These are phyloP conservation scores for Marcusenius ussheri DNA, from an alignment of 2,113 vertebrate species.

Conservation along the genomic window DNA sequence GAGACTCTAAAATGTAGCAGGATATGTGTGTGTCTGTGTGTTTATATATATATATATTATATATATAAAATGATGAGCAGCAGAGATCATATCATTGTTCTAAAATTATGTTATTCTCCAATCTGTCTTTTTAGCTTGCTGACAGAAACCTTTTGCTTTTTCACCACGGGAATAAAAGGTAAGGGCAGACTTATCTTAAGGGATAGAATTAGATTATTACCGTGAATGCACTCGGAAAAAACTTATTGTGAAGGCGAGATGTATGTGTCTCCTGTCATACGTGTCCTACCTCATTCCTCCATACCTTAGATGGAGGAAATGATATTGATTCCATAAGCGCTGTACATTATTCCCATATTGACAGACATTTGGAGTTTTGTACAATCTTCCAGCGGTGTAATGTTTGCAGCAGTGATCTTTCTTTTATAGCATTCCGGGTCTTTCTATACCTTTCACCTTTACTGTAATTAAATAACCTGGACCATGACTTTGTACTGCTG, in stretches of 20 bases:
- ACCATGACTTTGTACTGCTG: not conserved
- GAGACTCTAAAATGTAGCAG: too few relatives aligned
- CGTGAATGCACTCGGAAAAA: conserved; percentile 37
- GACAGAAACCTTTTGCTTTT: conserved; percentile 39
- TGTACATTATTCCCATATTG: not conserved
- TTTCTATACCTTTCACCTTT: not conserved
- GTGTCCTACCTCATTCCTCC: not conserved
- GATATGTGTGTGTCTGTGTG: too few relatives aligned
- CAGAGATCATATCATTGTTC: conserved; percentile 24
- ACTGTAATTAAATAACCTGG: not conserved
- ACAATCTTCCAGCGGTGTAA: not conserved
- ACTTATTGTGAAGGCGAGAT: conserved; percentile 35
- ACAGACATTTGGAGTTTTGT: not conserved
- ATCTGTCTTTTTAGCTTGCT: conserved; percentile 22
- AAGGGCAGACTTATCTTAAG: conserved; percentile 48
- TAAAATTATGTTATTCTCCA: conserved; percentile 36
- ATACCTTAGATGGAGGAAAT: not conserved
- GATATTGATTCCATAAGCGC: not conserved
- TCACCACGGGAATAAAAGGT: conserved; percentile 46
- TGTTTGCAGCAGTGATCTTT: not conserved
- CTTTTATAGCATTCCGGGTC: not conserved
- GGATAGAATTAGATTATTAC: conserved; percentile 52
- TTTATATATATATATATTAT: too few relatives aligned
- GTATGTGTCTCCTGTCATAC: conserved; percentile 6
- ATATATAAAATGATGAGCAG: not conserved